Evolutionary conservation across 2,113 vertebrate genomes (phyloP), one percentile per base, ranked within the genome.

Genomic region (Atrichornis clamosus): DNA sequence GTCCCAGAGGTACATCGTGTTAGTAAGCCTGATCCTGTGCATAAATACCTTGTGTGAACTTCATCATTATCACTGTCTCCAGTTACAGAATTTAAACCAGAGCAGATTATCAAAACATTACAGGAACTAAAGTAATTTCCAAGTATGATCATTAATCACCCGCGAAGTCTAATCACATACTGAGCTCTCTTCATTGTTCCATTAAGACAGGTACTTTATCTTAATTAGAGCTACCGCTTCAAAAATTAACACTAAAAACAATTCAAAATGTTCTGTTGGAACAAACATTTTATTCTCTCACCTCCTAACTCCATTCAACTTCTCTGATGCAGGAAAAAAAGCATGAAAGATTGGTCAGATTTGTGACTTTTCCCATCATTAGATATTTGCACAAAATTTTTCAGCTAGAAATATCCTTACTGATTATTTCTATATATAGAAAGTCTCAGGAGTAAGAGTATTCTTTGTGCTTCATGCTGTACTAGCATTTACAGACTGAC

Each of bases 101-200:
- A 91, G 69, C 69, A 91, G 77, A 81, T 87, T 81, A 87, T 89
- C 7, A 26, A 92, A 95, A 87, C 73, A 37, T 68, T 77, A 77
- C 55, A 95, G 79, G 50, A 95, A 81, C 64, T 47, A 33, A 83
- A 93, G 76, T 77, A 93, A 92, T 89, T 92, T 89, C 76, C 68
- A 90, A 68, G 83, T 78, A 52, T 11, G 80, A 84, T 79, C 87
- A 91, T 96, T 96, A 91, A 93, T 96, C 91, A 93, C 70, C 62
- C 0, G 0, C 15, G 4, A 72, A 52, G 44, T 56, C 84, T 97
- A 94, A 68, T 84, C 11, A 17, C 87, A 82, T 35, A 76, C 74
- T 73, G 69, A 91, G 78, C 81, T 89, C 62, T 87, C 91, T 73
- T 82, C 63, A 85, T 89, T 93, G 91, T 95, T 93, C 73, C 22